A percentile compares a stretch with the other conserved stretches of the same genome.
phyloP scores from a whole-genome alignment of 2,888 invertebrate species.

The Acleris holmiana region DNA sequence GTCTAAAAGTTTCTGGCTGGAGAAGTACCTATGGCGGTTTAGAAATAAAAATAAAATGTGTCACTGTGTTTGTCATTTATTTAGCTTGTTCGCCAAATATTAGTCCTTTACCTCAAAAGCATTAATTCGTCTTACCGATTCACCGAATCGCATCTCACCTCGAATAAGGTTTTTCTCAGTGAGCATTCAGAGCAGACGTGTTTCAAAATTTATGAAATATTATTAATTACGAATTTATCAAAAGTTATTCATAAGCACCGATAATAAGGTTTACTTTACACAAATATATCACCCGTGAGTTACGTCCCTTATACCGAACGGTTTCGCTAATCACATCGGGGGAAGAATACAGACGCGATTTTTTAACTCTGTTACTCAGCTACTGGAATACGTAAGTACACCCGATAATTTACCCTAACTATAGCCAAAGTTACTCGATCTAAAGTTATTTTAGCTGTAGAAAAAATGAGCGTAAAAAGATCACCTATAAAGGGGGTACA shows the following conservation, averaged over 20 bases:
- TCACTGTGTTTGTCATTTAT: too few species aligned
- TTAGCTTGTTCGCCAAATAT: too few species aligned
- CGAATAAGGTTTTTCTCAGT: neutral
- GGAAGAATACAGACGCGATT: conserved; percentile 3
- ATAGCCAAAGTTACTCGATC: neutral
- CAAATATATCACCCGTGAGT: neutral
- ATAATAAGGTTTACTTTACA: neutral
- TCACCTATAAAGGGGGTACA: neutral
- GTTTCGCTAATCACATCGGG: conserved; percentile 7
- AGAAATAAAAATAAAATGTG: too few species aligned
- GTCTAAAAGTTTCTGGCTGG: too few species aligned
- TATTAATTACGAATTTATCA: neutral
- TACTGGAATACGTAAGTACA: neutral
- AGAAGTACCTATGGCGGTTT: too few species aligned
- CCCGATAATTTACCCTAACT: neutral
- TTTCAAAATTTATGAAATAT: neutral
- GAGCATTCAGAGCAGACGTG: conserved; percentile 10
- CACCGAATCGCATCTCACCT: too few species aligned
- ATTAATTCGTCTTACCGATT: too few species aligned
- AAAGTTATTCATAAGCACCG: neutral
- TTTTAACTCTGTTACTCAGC: neutral
- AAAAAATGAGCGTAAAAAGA: neutral
- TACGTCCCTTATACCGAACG: neutral
- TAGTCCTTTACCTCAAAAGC: too few species aligned
- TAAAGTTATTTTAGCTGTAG: neutral